Evolutionary conservation across 2,113 vertebrate genomes (phyloP).

Genomic region (Tragelaphus imberbis): DNA sequence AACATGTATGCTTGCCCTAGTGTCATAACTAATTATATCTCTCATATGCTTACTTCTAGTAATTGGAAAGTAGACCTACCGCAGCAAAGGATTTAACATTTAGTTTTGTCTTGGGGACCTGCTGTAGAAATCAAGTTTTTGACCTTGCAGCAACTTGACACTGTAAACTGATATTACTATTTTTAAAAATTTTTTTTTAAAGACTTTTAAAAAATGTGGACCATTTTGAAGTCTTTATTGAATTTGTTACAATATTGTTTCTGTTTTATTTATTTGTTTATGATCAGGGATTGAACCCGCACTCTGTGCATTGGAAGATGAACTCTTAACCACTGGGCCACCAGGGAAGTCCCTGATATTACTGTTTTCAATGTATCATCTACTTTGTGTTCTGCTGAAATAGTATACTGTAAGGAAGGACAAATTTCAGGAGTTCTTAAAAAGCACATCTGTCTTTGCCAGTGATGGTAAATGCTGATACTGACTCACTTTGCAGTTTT

Average conservation of each 20-base stretch:
- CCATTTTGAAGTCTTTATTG: background rate
- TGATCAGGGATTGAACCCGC: background rate
- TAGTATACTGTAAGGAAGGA: background rate
- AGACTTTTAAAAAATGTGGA: background rate
- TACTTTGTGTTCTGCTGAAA: conserved; percentile 71
- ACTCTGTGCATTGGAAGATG: background rate
- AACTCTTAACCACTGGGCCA: background rate
- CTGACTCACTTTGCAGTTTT: conserved; percentile 49
- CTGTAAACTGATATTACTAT: conserved; percentile 79
- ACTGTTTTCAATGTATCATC: conserved; percentile 74
- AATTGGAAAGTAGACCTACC: conserved; percentile 85
- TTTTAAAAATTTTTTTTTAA: conserved; percentile 36
- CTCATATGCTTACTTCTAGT: conserved; percentile 85
- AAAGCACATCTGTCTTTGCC: conserved; percentile 8
- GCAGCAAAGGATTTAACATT: conserved; percentile 78
- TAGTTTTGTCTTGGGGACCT: conserved; percentile 82
- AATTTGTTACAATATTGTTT: background rate
- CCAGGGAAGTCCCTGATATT: conserved; percentile 61
- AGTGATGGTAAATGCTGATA: conserved; percentile 53
- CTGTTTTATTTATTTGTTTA: background rate
- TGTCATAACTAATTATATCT: conserved; percentile 93
- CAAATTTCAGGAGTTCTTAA: conserved; percentile 60
- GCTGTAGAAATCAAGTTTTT: conserved; percentile 78
- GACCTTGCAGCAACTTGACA: conserved; percentile 78
- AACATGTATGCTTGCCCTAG: conserved; percentile 85